phyloP scores from a whole-genome alignment of 53 echinoderm and acorn worm species.

The Patiria pectinifera region DNA sequence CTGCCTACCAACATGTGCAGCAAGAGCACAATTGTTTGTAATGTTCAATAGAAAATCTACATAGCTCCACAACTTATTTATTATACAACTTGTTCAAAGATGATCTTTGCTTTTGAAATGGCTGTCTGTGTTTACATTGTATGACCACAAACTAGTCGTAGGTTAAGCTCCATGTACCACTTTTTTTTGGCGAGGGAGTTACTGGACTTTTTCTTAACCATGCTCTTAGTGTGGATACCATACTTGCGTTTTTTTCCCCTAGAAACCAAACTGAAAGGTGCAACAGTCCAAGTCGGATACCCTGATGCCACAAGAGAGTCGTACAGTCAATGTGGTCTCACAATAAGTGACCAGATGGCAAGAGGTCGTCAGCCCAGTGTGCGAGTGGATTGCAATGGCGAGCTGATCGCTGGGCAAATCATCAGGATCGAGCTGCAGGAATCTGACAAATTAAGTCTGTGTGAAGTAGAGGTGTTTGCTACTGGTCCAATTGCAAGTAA shows the following conservation, averaged over 20 bases:
- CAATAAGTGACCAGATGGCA: not conserved
- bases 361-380: not conserved
- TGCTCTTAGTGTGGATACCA: not conserved
- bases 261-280: not conserved
- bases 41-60: no score
- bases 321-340: not conserved
- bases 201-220: not conserved
- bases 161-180: no score
- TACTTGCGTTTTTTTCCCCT: not conserved
- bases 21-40: no score
- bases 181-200: not conserved
- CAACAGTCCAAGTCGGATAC: conserved; percentile 22
- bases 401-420: conserved; percentile 13
- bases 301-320: not conserved
- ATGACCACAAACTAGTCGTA: no score
- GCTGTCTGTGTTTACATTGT: no score
- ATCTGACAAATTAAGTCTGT: not conserved
- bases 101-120: no score
- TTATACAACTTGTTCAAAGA: no score
- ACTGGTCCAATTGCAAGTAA: conserved; percentile 41
- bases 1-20: no score
- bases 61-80: no score
- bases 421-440: not conserved
- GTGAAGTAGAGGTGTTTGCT: conserved; percentile 53
- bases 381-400: conserved; percentile 4